Conservation (phyloP, 2,888 invertebrate genomes). For the Heteromyza rotundicornis region DNA sequence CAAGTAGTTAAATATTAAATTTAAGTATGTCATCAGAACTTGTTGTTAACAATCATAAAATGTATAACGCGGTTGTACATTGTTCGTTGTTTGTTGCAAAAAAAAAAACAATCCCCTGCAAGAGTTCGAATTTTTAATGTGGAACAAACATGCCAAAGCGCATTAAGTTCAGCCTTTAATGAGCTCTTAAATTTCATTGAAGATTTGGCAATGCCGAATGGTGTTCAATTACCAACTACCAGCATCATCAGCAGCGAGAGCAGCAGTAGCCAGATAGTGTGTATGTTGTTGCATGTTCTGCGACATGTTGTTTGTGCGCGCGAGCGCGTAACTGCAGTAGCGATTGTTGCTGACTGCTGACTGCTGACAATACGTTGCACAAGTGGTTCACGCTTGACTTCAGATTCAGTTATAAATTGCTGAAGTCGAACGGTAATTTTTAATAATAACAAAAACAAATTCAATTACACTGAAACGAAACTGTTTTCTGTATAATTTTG, state of each 20-base stretch:
- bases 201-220: not conserved
- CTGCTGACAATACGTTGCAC: too few relatives aligned
- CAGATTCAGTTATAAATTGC: too few relatives aligned
- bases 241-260: too few relatives aligned
- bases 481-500: too few relatives aligned
- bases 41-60: not conserved
- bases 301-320: not conserved
- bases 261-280: too few relatives aligned
- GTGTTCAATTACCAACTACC: not conserved
- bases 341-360: too few relatives aligned
- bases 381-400: too few relatives aligned
- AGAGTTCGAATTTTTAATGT: too few relatives aligned
- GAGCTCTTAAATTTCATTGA: not conserved
- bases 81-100: not conserved
- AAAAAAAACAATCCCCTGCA: not conserved
- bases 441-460: too few relatives aligned
- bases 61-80: not conserved
- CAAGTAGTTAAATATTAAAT: not conserved
- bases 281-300: too few relatives aligned
- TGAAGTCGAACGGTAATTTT: too few relatives aligned
- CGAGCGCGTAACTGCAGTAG: not conserved
- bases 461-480: too few relatives aligned
- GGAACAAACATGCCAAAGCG: not conserved
- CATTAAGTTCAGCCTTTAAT: slow-evolving; percentile 3
- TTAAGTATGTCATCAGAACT: not conserved